Percentiles rank a stretch among this genome's conserved stretches.
phyloP scores from a whole-genome alignment of 2,113 vertebrate species.

The Cephalopterus ornatus region DNA sequence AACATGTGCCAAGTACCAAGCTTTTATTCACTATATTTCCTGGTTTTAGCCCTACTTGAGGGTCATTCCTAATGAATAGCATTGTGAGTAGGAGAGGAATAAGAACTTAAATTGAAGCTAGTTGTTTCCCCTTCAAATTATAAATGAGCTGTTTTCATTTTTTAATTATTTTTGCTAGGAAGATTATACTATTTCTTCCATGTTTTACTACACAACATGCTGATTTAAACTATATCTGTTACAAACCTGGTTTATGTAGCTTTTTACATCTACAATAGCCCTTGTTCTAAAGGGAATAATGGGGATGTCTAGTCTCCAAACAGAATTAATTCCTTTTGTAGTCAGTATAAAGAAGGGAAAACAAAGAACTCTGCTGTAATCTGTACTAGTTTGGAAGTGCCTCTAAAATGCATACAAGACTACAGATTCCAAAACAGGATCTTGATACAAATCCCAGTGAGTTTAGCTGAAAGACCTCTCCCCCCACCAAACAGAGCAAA shows the following conservation, averaged over 20 bases:
- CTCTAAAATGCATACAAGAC: not conserved
- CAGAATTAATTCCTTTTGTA: conserved; percentile 49
- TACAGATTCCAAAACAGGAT: not conserved
- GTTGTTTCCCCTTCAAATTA: not conserved
- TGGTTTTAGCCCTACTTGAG: not conserved
- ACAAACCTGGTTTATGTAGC: conserved; percentile 6
- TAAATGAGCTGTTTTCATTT: not conserved
- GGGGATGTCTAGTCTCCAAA: conserved; percentile 9
- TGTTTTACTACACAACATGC: not conserved
- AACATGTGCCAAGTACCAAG: not conserved
- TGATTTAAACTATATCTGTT: not conserved
- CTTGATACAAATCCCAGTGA: not conserved
- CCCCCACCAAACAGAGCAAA: not conserved
- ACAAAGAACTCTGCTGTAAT: conserved; percentile 18
- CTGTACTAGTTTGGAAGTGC: conserved; percentile 3
- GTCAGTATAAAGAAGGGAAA: not conserved
- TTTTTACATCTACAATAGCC: conserved; percentile 17
- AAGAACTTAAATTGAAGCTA: not conserved
- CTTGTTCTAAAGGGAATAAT: conserved; percentile 12
- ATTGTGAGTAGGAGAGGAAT: not conserved
- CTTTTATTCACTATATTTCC: not conserved
- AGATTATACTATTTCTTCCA: not conserved
- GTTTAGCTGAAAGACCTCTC: not conserved
- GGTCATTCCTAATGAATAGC: not conserved
- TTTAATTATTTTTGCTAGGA: not conserved